Conservation (phyloP, 2,797 vertebrate species). For the Eospalax fontanierii region DNA sequence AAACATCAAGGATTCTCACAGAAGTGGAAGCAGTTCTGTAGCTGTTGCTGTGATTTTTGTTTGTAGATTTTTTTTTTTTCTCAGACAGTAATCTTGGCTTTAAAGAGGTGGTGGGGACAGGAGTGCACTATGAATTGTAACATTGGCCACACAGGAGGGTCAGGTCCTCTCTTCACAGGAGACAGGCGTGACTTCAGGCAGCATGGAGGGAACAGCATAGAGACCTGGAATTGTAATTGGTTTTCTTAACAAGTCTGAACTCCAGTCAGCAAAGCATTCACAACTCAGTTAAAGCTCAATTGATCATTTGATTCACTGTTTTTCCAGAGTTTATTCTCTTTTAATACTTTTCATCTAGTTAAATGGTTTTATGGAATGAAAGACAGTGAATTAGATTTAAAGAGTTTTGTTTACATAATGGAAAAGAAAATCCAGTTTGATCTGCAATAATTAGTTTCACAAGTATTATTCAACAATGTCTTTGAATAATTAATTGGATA, state of each 20-base stretch:
- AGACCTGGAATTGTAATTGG: not conserved
- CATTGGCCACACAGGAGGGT: not conserved
- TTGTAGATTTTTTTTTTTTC: not conserved
- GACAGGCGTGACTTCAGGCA: not conserved
- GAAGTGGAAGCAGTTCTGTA: not conserved
- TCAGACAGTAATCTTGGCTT: not conserved
- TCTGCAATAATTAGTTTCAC: constrained; percentile 78
- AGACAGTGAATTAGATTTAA: constrained; percentile 60
- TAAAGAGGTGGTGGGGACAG: not conserved
- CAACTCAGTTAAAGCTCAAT: constrained; percentile 46
- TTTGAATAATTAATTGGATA: constrained; percentile 82
- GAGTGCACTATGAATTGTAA: not conserved
- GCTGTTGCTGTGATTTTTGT: not conserved
- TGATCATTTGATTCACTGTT: constrained; percentile 63
- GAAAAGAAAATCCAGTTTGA: constrained; percentile 79
- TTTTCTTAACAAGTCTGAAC: constrained; percentile 8
- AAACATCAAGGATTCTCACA: not conserved
- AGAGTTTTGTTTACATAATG: constrained; percentile 60
- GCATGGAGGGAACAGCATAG: fast-evolving
- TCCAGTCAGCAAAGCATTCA: constrained; percentile 31
- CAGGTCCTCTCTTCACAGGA: not conserved
- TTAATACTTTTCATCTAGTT: constrained; percentile 53
- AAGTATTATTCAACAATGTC: constrained; percentile 75
- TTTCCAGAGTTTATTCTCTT: constrained; percentile 53
- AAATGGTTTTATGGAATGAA: constrained; percentile 60